A percentile compares a stretch with the other conserved stretches of the same genome.
phyloP scores from a whole-genome alignment of 2,888 invertebrate genomes.

The Heliconius ismenius region DNA sequence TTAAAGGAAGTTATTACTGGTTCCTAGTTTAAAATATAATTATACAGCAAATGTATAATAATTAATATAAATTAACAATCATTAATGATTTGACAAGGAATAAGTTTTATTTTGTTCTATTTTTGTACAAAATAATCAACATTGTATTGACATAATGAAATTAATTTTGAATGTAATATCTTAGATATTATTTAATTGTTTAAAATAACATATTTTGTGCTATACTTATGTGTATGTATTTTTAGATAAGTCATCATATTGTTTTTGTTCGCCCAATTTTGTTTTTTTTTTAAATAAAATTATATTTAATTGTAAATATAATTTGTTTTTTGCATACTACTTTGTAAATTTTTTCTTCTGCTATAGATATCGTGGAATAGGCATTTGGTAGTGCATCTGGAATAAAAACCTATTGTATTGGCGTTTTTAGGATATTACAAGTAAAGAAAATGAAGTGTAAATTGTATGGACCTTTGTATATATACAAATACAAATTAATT shows the following conservation, averaged over 20 bases:
- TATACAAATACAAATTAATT: background rate
- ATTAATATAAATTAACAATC: background rate
- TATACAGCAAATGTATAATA: background rate
- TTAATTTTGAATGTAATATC: background rate
- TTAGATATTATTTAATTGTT: no score
- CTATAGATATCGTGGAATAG: no score
- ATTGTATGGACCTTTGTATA: no score
- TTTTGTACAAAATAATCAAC: no score
- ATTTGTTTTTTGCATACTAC: no score
- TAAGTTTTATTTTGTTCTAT: background rate
- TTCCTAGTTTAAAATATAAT: no score
- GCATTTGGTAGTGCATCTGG: no score
- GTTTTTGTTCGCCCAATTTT: background rate
- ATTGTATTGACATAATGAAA: background rate
- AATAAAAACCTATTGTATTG: no score
- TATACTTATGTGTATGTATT: background rate
- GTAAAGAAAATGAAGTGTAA: no score
- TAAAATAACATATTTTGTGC: background rate
- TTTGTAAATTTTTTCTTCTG: no score
- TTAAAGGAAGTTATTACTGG: background rate
- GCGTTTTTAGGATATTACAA: no score
- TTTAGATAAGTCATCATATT: slow-evolving; percentile 11
- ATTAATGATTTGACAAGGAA: background rate
- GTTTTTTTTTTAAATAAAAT: background rate
- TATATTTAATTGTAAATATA: background rate